Percentiles rank a stretch among this genome's conserved stretches.
Conservation (phyloP, 92 coral and sea anemone genomes). For the Epizoanthus scotinus region DNA sequence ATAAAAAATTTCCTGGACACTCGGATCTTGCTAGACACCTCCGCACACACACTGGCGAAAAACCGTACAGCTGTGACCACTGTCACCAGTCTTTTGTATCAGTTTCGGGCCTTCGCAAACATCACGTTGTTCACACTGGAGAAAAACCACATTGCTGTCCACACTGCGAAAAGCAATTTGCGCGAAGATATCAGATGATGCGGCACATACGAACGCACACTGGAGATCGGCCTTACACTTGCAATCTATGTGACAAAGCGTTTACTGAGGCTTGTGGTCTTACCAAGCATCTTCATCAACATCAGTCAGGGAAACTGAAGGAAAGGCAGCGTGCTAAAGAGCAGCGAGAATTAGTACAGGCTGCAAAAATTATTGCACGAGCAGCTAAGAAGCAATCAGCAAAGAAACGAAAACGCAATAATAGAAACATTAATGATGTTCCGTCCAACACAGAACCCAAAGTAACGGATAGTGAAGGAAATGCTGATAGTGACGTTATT, state of each 20-base stretch:
- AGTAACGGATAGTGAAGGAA: background rate
- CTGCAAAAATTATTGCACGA: constrained; percentile 26
- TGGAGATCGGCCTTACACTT: constrained; percentile 26
- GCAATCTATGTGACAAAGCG: constrained; percentile 35
- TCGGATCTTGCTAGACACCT: constrained; percentile 38
- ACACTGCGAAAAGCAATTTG: constrained; percentile 3
- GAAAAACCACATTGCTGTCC: constrained; percentile 30
- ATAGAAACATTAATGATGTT: background rate
- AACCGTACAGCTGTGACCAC: constrained; percentile 35
- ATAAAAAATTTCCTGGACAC: constrained; percentile 29
- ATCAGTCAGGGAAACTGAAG: constrained; percentile 22
- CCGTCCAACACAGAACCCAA: background rate
- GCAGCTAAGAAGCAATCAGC: constrained; percentile 13
- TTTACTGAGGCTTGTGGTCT: constrained; percentile 15
- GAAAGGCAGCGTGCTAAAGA: constrained; percentile 34
- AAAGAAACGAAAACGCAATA: constrained; percentile 3
- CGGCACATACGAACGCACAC: constrained; percentile 31
- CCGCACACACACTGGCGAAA: constrained; percentile 36
- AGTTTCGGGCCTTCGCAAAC: constrained; percentile 31
- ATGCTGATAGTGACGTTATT: background rate
- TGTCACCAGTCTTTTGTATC: constrained; percentile 26
- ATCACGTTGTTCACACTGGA: constrained; percentile 27
- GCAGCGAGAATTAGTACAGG: constrained; percentile 21
- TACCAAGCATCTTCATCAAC: constrained; percentile 34
- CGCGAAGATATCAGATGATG: constrained; percentile 24